phyloP scores from a whole-genome alignment of 2,113 vertebrate species.

The Sminthopsis crassicaudata region DNA sequence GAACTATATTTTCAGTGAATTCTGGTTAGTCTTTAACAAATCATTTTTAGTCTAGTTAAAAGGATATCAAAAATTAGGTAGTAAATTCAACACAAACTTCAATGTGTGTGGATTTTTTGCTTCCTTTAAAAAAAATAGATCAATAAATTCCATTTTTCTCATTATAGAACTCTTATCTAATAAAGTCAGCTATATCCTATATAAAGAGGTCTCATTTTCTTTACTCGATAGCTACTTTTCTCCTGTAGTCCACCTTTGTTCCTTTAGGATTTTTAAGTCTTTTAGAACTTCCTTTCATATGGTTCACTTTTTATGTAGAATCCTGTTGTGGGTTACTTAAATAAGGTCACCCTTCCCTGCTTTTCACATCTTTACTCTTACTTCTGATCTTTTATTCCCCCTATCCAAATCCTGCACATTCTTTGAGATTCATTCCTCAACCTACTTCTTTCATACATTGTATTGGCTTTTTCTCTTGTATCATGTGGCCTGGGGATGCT shows the following conservation, averaged over 20 bases:
- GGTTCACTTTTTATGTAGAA: not conserved
- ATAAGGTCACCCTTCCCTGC: not conserved
- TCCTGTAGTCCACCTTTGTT: not conserved
- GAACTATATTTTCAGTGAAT: slow-evolving; percentile 67
- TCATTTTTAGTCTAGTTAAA: slow-evolving; percentile 45
- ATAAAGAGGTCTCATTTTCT: slow-evolving; percentile 34
- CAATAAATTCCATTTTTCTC: slow-evolving; percentile 37
- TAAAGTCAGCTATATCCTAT: slow-evolving; percentile 29
- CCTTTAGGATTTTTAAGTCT: slow-evolving; percentile 14
- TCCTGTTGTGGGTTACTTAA: not conserved
- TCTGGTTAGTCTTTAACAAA: slow-evolving; percentile 67
- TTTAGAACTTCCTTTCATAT: not conserved
- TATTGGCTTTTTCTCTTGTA: not conserved
- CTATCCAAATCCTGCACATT: not conserved
- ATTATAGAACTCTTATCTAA: not conserved
- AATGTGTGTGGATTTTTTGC: not conserved
- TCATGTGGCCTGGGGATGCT: not conserved
- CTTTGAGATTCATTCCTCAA: not conserved
- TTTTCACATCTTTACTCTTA: not conserved
- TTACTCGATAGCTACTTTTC: not conserved
- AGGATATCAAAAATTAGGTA: slow-evolving; percentile 19
- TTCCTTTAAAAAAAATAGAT: slow-evolving; percentile 36
- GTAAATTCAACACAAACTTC: not conserved
- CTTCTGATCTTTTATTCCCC: not conserved
- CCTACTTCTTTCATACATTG: not conserved